phyloP scores from a whole-genome alignment of 2,888 invertebrate species.

The Rhingia campestris region DNA sequence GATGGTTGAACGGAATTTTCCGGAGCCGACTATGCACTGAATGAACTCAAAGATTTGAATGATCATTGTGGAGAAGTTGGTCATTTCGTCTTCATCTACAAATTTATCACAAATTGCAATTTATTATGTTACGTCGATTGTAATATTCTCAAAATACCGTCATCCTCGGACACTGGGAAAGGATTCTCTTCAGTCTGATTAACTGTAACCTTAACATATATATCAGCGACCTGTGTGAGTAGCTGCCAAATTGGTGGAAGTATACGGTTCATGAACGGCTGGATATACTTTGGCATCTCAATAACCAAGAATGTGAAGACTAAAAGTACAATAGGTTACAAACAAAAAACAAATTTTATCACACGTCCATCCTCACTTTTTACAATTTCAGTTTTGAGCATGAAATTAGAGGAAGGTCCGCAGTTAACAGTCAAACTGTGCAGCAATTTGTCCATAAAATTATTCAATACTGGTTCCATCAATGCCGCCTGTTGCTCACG shows the following conservation, averaged over 20 bases:
- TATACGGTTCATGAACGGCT: conserved; percentile 85
- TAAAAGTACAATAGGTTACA: conserved; percentile 75
- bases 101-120: background rate
- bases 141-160: conserved; percentile 77
- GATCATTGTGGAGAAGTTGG: conserved; percentile 86
- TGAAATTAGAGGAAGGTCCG: conserved; percentile 84
- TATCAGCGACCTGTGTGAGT: conserved; percentile 87
- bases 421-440: conserved; percentile 84
- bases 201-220: conserved; percentile 86
- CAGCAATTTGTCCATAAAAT: conserved; percentile 86
- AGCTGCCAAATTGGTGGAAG: conserved; percentile 87
- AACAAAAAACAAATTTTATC: background rate
- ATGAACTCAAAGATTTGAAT: conserved; percentile 88
- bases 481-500: conserved; percentile 85
- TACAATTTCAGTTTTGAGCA: conserved; percentile 86
- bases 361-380: conserved; percentile 81
- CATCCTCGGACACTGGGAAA: conserved; percentile 85
- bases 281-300: conserved; percentile 86
- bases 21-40: conserved; percentile 85
- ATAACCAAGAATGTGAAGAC: conserved; percentile 86
- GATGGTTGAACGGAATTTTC: conserved; percentile 84
- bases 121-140: background rate
- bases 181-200: conserved; percentile 84
- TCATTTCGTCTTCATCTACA: conserved; percentile 84
- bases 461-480: conserved; percentile 87